These are phyloP conservation scores for Palythoa grandiflora DNA, from an alignment of 92 coral and sea anemone species.

Conservation along the genomic window DNA sequence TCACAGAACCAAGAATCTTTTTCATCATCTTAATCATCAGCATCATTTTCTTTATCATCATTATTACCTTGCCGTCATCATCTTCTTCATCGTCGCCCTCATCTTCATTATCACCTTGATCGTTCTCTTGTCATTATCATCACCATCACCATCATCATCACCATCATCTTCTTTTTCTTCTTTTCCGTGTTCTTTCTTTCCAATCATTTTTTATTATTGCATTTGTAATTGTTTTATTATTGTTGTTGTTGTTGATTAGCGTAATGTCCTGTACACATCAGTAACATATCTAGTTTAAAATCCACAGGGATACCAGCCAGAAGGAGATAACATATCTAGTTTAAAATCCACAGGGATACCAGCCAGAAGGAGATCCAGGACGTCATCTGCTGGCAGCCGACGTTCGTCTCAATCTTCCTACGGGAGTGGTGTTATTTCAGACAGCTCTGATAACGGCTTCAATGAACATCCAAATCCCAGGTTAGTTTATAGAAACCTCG, in stretches of 20 bases:
- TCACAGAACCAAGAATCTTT: too few relatives aligned
- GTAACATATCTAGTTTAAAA: too few relatives aligned
- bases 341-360: slow-evolving; percentile 4
- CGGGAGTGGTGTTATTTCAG: slow-evolving; percentile 72
- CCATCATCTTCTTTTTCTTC: background rate
- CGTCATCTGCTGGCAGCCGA: slow-evolving; percentile 66
- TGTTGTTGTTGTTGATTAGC: background rate
- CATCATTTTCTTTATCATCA: background rate
- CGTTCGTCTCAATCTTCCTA: slow-evolving; percentile 90
- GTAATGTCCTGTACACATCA: background rate
- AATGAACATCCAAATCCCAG: slow-evolving; percentile 30
- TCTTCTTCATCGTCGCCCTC: background rate
- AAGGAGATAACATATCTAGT: slow-evolving; percentile 13
- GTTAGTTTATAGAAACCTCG: background rate
- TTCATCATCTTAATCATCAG: background rate
- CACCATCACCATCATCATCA: background rate
- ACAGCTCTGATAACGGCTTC: slow-evolving; percentile 54
- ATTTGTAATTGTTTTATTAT: background rate
- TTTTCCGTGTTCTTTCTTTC: background rate
- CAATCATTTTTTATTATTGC: background rate
- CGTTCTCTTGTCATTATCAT: background rate
- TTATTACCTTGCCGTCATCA: background rate
- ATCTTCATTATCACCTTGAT: background rate
- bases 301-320: slow-evolving; percentile 28
- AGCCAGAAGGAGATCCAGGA: slow-evolving; percentile 38